Base-by-base conservation (phyloP, 2,888 invertebrate species). In the Capitulum mitella region DNA sequence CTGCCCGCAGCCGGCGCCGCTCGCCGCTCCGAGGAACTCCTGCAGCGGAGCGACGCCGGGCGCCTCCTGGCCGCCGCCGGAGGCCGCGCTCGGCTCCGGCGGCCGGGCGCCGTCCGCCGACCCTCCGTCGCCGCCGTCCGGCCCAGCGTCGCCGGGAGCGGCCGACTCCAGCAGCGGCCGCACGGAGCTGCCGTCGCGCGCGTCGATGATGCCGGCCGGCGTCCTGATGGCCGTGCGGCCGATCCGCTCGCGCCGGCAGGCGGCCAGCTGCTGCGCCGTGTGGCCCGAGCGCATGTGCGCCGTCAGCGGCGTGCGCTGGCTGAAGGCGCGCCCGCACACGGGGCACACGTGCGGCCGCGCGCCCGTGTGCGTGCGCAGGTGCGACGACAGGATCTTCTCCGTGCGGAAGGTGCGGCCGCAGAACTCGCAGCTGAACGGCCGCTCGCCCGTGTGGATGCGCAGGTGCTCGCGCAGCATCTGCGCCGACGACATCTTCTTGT, bases 381-480 rank as follows among this genome's bases (percentile, higher is more conserved):
- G 64, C 19, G 64, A 64, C 19, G 64, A 34, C 16, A 64, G 34
- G 64, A 64, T 64, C 19, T 32, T 32, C 64, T 64, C 64, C 19
- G 64, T 64, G 34, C 64, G 64, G 64, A 64, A 64, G 22, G 64
- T 64, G 34, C 64, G 34, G 34, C 64, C 64, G 22, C 64, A 64
- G 19, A n/a, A 19, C 64, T 64, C 64, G 22, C 64, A 64, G 34
- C 64, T 64, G 64, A 37, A 64, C 34, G 64, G 64, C 34, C 64
- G 64, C 64, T 64, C 64, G 37, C 64, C 64, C 14, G 64, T 64
- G 64, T 64, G 64, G 19, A 64, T 64, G 19, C 64, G 64, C 64
- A 64, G 19, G 64, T 64, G 64, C 37, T 64, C 64, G 19, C 64
- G 34, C 64, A 64, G 64, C 37, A 64, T 64, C 64, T 64, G 64